Evolutionary conservation across 1,140 invertebrate genomes (phyloP).

Genomic region (Drosophila varians): DNA sequence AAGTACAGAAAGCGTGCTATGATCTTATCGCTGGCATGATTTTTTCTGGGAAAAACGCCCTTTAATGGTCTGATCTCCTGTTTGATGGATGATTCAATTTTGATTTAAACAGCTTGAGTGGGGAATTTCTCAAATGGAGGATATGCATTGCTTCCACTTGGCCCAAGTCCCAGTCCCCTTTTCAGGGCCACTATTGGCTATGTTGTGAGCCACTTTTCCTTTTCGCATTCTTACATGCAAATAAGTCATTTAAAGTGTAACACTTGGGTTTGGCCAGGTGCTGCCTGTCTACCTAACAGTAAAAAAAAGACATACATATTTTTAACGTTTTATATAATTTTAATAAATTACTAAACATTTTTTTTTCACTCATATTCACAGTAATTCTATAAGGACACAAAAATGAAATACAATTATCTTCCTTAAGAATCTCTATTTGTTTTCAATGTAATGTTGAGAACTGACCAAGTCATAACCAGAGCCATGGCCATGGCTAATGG

Average conservation of each 20-base stretch:
- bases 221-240: constrained; percentile 61
- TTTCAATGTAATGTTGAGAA: constrained; percentile 33
- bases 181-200: constrained; percentile 22
- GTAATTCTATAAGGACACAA: too few relatives aligned
- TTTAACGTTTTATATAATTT: too few relatives aligned
- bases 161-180: constrained; percentile 19
- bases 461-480: constrained; percentile 60
- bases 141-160: constrained; percentile 6
- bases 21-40: constrained; percentile 70
- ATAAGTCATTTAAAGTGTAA: constrained; percentile 67
- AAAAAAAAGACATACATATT: too few relatives aligned
- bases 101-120: constrained; percentile 11
- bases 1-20: constrained; percentile 22
- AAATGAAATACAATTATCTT: too few relatives aligned
- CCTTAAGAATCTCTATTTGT: neutral
- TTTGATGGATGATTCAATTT: constrained; percentile 45
- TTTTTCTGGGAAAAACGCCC: constrained; percentile 70
- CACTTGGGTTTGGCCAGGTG: constrained; percentile 71
- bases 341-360: neutral
- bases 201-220: constrained; percentile 42
- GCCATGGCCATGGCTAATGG: constrained; percentile 62
- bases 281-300: constrained; percentile 27
- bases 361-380: neutral
- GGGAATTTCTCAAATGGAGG: constrained; percentile 23
- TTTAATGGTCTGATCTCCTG: constrained; percentile 48